Evolutionary conservation across 2,113 vertebrate genomes (phyloP).

Genomic region (Trichomycterus rosablanca): DNA sequence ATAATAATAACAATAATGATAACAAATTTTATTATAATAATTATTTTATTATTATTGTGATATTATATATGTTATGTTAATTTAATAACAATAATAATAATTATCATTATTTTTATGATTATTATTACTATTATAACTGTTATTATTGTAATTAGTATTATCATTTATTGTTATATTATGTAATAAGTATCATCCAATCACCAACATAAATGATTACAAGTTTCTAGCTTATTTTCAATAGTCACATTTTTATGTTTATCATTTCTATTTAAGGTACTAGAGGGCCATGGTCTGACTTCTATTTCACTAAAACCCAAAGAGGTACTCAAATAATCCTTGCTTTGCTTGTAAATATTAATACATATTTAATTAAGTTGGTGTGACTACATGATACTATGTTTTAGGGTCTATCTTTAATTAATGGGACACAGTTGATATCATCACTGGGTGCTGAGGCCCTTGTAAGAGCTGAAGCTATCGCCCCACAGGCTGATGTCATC

Average conservation of each 20-base stretch:
- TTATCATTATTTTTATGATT: too few species aligned
- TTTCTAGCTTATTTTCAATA: background rate
- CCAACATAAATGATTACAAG: too few species aligned
- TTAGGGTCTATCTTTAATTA: conserved; percentile 93
- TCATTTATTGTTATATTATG: too few species aligned
- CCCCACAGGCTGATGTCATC: conserved; percentile 88
- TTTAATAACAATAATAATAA: too few species aligned
- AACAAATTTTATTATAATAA: too few species aligned
- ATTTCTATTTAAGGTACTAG: conserved; percentile 92
- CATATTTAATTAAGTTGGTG: background rate
- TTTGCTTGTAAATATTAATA: background rate
- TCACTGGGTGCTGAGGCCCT: conserved; percentile 92
- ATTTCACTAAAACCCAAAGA: conserved; percentile 91
- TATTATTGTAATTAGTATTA: too few species aligned
- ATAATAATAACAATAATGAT: too few species aligned
- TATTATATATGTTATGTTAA: too few species aligned
- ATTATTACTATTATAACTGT: too few species aligned
- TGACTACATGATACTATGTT: background rate
- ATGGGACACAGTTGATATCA: conserved; percentile 97
- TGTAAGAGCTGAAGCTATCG: conserved; percentile 84
- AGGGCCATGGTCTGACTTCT: conserved; percentile 90
- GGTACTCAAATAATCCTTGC: conserved; percentile 73
- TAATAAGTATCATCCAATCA: too few species aligned
- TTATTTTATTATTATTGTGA: too few species aligned
- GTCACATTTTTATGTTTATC: too few species aligned